Conservation (phyloP, 2,113 vertebrate genomes). For the Dendrocopos noguchii region DNA sequence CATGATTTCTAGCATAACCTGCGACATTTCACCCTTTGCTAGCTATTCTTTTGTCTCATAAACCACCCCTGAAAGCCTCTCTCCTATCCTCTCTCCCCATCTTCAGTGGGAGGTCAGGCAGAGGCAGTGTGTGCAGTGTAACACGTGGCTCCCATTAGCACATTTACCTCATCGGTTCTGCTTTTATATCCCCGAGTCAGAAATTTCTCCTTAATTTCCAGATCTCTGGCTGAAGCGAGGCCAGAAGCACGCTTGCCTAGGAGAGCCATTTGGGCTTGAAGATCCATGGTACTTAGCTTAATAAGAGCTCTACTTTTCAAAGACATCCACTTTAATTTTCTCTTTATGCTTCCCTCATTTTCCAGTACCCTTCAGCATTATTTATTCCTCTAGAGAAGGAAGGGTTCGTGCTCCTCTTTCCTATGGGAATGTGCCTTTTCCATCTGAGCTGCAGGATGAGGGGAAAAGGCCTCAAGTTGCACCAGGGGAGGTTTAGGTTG, state of each 20-base stretch:
- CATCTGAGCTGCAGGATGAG: background rate
- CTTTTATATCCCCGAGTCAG: background rate
- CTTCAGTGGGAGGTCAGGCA: background rate
- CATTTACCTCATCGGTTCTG: accelerated
- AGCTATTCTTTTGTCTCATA: background rate
- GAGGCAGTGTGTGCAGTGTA: background rate
- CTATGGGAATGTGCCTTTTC: background rate
- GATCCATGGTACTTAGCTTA: background rate
- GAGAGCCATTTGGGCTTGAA: background rate
- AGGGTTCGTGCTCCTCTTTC: background rate
- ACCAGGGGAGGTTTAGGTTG: no score
- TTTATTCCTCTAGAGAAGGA: background rate
- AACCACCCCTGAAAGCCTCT: background rate
- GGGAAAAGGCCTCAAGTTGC: no score
- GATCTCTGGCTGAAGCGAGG: background rate
- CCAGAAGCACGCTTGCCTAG: accelerated
- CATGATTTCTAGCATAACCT: background rate
- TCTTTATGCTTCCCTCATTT: background rate
- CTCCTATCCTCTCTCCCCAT: background rate
- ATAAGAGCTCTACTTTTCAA: background rate
- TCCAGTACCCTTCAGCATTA: background rate
- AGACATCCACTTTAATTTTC: background rate
- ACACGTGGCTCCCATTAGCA: accelerated
- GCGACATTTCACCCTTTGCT: background rate
- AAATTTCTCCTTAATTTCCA: background rate